phyloP scores from a whole-genome alignment of 2,113 vertebrate species.

The Oceanodroma tethys region DNA sequence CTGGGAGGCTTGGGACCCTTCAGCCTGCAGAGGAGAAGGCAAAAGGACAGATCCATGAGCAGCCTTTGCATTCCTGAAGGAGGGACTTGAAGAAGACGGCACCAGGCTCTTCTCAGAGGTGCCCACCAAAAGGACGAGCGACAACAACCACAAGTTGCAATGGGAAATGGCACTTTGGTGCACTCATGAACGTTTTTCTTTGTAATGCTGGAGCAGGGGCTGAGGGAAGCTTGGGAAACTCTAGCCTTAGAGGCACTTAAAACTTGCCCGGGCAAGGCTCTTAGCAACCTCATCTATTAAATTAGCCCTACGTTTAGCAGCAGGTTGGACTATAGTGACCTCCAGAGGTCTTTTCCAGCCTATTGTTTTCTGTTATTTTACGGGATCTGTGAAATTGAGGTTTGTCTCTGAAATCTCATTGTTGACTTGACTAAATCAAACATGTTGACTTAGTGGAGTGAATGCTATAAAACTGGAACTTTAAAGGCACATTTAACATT shows the following conservation, averaged over 20 bases:
- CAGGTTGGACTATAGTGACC: conserved; percentile 47
- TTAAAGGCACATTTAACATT: neutral
- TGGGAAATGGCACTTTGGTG: neutral
- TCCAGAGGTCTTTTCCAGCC: conserved; percentile 48
- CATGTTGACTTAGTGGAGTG: neutral
- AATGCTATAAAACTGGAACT: neutral
- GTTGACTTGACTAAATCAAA: no score
- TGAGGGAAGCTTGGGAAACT: neutral
- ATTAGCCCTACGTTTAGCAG: neutral
- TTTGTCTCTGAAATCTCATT: neutral
- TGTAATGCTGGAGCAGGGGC: neutral
- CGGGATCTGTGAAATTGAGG: neutral
- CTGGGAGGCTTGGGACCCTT: neutral
- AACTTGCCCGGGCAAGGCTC: neutral
- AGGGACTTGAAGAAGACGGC: neutral
- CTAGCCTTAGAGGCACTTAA: neutral
- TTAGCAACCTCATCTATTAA: neutral
- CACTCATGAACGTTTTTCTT: neutral
- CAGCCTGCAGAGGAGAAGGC: neutral
- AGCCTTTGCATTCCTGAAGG: neutral
- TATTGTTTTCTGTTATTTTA: neutral
- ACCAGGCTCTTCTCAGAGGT: neutral
- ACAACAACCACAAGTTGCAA: neutral
- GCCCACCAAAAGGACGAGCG: neutral
- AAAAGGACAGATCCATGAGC: neutral